A percentile compares a stretch with the other conserved stretches of the same genome.
phyloP scores from a whole-genome alignment of 2,113 vertebrate genomes.

The Chunga burmeisteri region DNA sequence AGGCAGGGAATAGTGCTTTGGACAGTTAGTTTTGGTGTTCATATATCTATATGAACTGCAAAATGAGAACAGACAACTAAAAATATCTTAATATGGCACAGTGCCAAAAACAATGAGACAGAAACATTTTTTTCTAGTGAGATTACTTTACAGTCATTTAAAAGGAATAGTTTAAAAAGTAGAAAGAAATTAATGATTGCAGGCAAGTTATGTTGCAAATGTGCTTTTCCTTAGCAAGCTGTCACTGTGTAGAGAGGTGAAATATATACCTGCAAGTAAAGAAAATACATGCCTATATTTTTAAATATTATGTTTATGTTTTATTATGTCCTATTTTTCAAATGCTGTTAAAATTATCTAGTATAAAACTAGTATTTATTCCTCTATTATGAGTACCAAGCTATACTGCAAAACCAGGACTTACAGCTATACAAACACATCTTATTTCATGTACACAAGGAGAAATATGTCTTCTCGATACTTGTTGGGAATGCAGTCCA shows the following conservation, averaged over 20 bases:
- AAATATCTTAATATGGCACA: neutral
- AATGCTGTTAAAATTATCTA: constrained; percentile 54
- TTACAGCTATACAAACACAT: constrained; percentile 56
- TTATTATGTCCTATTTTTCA: constrained; percentile 72
- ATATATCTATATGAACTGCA: neutral
- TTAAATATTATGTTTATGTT: constrained; percentile 67
- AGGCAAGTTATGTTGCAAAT: constrained; percentile 23
- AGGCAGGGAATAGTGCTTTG: neutral
- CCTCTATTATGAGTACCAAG: constrained; percentile 34
- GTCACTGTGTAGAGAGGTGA: constrained; percentile 32
- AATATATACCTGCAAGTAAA: constrained; percentile 54
- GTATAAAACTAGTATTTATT: constrained; percentile 77
- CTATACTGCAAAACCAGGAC: constrained; percentile 44
- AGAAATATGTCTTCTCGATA: neutral
- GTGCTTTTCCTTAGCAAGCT: constrained; percentile 45
- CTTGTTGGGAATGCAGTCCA: constrained; percentile 13
- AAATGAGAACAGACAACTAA: constrained; percentile 30
- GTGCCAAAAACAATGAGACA: constrained; percentile 38
- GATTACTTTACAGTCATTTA: constrained; percentile 25
- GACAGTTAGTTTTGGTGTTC: neutral
- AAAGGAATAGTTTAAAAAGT: constrained; percentile 37
- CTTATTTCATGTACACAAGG: constrained; percentile 16
- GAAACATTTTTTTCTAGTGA: constrained; percentile 35
- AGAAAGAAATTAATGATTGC: constrained; percentile 36
- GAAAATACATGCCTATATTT: constrained; percentile 63